Conservation (phyloP, 2,888 invertebrate genomes). For the Eudemis profundana region DNA sequence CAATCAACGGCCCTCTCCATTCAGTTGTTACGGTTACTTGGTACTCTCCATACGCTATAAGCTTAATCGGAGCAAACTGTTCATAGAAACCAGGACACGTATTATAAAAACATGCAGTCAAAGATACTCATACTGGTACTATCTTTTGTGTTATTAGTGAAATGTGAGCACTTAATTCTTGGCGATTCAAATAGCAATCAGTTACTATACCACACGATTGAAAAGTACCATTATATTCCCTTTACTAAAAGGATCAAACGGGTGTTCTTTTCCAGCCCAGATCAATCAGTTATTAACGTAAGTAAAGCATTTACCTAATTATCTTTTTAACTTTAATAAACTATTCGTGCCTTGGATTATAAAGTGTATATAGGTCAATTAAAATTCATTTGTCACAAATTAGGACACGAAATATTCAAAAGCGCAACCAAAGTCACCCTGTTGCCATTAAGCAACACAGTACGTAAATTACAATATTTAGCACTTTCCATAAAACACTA, state of each 20-base stretch:
- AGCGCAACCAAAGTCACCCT: too few species aligned
- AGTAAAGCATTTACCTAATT: too few species aligned
- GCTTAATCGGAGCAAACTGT: not conserved
- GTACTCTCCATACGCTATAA: not conserved
- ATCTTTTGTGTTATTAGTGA: not conserved
- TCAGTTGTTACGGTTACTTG: slow-evolving; percentile 7
- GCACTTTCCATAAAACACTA: too few species aligned
- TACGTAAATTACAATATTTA: not conserved
- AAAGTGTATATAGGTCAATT: too few species aligned
- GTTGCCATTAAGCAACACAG: too few species aligned
- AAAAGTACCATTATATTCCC: slow-evolving; percentile 56
- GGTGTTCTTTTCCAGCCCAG: slow-evolving; percentile 59
- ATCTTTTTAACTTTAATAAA: too few species aligned
- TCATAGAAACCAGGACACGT: not conserved
- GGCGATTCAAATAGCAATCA: slow-evolving; percentile 56
- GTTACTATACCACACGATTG: slow-evolving; percentile 56
- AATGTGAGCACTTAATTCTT: slow-evolving; percentile 58
- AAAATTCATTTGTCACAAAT: too few species aligned
- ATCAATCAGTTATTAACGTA: slow-evolving; percentile 59
- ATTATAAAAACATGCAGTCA: not conserved
- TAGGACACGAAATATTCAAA: too few species aligned
- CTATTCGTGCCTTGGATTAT: too few species aligned
- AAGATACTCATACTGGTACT: slow-evolving; percentile 6
- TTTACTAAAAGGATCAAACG: slow-evolving; percentile 60
- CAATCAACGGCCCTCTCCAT: slow-evolving; percentile 22